Base-by-base conservation (phyloP, 2,888 invertebrate genomes). In the Pasiphila rectangulata region DNA sequence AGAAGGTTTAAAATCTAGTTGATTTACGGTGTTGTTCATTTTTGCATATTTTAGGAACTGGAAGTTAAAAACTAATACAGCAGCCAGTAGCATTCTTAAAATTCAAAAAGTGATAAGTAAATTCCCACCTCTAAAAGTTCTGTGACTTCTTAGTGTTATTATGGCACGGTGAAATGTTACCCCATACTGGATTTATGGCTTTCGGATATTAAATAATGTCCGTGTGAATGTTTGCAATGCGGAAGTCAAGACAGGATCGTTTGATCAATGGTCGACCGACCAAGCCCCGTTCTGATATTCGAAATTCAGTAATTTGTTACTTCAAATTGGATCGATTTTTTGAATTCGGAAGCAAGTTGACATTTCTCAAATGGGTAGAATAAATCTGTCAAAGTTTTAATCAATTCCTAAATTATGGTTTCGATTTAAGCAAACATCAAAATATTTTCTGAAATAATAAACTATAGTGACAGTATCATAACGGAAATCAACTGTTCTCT, bases 161-260 rank as follows among this genome's bases (percentile, higher is more conserved):
- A 32, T 16, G 13, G 15, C 17, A 42, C 13, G 19, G 12, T 15
- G 20, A 24, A 34, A 13, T 39, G 46, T 47, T 47, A 40, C 43
- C 46, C 40, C 37, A 43, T 24, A 19, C 46, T 50, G 41, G 17
- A 52, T 50, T 54, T 30, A 50, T 23, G 42, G 23, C 35, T 21
- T 32, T 46, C 42, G 48, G 51, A 54, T 46, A 45, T 54, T 41
- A 20, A 45, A 39, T 50, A 47, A 50, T 45, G 30, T 42, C 25
- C 35, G 32, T 32, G 47, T 27, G 50, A 47, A 42, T 53, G 49
- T 53, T 47, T 40, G 29, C 50, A 51, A 46, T 15, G 24, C 45
- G 51, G 54, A 54, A 51, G 45, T 45, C 29, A 35, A 34, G 47
- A 47, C 42, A 35, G 19, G 25, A 37, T 37, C 30, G 16, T 20